Base-by-base conservation (phyloP, 2,888 invertebrate species). In the Xylota segnis region DNA sequence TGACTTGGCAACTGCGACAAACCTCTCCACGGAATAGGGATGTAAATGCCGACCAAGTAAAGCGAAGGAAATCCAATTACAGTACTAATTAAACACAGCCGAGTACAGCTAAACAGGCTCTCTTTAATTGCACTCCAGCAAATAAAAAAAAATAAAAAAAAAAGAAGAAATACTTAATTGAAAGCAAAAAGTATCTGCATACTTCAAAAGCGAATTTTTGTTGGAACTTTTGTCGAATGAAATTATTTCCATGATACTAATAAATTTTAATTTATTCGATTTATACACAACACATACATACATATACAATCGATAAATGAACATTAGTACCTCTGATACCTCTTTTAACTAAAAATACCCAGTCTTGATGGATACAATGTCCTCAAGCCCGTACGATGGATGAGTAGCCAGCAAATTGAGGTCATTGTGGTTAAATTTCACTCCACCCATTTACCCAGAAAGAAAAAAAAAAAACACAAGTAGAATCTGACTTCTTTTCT, bases 31-130 rank as follows among this genome's bases (percentile, higher is more conserved):
- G n/a, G n/a, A 63, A 54, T 40, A 18, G 14, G 47, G 61, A 52
- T 27, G 47, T 59, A 59, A 71, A 29, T 47, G 12, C 47, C 34
- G 43, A 18, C 23, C 32, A 76, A 76, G 66, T 58, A 76, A 40
- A 47, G 29, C 43, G 43, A 68, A 70, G 43, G 37, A 77, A 52
- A 54, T 77, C 43, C 78, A 78, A 68, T 71, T 71, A 78, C 50
- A 40, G 61, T 63, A 54, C 63, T 70, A 78, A 78, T 78, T 71
- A 78, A 78, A 71, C 61, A 56, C 70, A 63, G 71, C 45, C 47
- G 37, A 71, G 63, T 43, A 54, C 34, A 37, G 56, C 58, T 76
- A 76, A 59, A 59, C 66, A 66, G 47, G 37, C 58, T 34, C 50
- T 47, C 66, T 47, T 76, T 66, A 66, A 75, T 66, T 71, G 70